phyloP scores from a whole-genome alignment of 2,888 invertebrate genomes.

The Xestia rhomboidea region DNA sequence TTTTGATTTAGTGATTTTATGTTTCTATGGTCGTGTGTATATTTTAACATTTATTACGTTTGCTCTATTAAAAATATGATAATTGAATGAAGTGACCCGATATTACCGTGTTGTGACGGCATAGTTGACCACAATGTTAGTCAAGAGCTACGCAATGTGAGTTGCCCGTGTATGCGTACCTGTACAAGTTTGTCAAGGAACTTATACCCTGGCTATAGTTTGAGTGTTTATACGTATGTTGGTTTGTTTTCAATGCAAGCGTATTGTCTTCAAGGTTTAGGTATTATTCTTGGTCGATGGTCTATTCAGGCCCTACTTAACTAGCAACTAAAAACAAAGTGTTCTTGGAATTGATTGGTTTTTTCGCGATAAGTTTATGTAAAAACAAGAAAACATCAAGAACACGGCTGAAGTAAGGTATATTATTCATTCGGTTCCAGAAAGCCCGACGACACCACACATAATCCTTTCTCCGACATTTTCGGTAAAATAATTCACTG shows the following conservation, averaged over 20 bases:
- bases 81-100: neutral
- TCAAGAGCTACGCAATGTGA: neutral
- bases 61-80: neutral
- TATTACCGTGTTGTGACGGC: too few relatives aligned
- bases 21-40: neutral
- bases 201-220: neutral
- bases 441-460: slow-evolving; percentile 4
- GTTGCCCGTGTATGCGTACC: slow-evolving; percentile 23
- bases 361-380: neutral
- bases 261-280: slow-evolving; percentile 13
- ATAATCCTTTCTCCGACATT: slow-evolving; percentile 13
- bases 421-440: slow-evolving; percentile 3
- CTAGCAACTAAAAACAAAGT: neutral
- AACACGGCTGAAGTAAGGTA: neutral
- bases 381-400: neutral
- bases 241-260: neutral
- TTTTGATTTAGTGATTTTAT: neutral
- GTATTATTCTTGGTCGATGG: neutral
- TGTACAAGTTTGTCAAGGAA: slow-evolving; percentile 22
- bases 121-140: too few relatives aligned
- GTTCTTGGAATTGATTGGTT: neutral
- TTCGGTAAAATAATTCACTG: slow-evolving; percentile 48
- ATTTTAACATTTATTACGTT: neutral
- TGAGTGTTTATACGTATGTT: neutral
- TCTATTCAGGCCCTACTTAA: neutral